phyloP scores from a whole-genome alignment of 2,888 invertebrate species.

The Liodrosophila aerea region DNA sequence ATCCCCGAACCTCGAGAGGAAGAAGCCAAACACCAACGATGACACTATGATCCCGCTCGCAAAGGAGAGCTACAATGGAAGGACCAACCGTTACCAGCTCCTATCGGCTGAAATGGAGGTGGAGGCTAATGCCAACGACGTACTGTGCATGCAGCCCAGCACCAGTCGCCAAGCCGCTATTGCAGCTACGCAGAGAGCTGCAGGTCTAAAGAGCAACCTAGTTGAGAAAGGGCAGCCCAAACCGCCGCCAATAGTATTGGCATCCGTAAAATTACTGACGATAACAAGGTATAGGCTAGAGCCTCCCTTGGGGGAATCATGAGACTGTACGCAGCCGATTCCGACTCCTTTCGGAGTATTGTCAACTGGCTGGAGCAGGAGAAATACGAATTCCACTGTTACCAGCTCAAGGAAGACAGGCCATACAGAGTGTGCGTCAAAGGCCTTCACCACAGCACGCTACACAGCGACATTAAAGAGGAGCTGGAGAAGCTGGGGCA shows the following conservation, averaged over 20 bases:
- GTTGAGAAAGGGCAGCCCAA: constrained; percentile 1
- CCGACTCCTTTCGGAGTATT: neutral
- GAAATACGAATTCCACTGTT: constrained; percentile 3
- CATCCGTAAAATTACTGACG: neutral
- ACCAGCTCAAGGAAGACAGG: constrained; percentile 5
- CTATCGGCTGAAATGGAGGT: no score
- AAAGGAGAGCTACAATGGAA: no score
- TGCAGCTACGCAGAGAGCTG: no score
- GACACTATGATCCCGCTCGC: no score
- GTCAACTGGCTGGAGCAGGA: constrained; percentile 1
- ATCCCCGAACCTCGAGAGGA: no score
- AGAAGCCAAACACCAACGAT: no score
- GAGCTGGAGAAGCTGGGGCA: neutral
- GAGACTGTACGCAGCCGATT: neutral
- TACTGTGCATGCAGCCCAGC: no score
- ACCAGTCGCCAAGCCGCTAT: no score
- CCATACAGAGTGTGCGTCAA: constrained; percentile 5
- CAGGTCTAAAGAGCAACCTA: no score
- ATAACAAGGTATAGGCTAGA: neutral
- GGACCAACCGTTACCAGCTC: no score
- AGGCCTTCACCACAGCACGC: neutral
- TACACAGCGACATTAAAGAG: neutral
- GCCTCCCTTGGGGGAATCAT: neutral
- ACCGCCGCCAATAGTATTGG: neutral
- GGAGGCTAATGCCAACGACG: no score